A percentile compares a stretch with the other conserved stretches of the same genome.
Evolutionary conservation across 2,113 vertebrate species (phyloP).

Genomic region (Antechinus stuartii): DNA sequence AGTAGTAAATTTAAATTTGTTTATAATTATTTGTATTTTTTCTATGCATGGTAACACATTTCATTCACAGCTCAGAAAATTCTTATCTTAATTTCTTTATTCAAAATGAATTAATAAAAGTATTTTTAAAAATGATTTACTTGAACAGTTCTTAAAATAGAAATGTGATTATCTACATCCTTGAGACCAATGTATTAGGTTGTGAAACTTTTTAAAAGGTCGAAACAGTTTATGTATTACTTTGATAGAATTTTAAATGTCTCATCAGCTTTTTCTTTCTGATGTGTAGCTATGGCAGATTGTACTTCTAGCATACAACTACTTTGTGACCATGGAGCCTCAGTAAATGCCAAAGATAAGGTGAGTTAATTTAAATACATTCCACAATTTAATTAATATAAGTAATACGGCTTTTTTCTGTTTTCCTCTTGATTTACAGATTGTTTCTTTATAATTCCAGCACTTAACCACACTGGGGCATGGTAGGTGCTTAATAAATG

Average conservation of each 20-base stretch:
- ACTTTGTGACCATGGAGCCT: slow-evolving; percentile 94
- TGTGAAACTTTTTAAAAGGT: neutral
- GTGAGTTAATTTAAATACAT: slow-evolving; percentile 84
- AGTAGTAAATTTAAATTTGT: slow-evolving; percentile 47
- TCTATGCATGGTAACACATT: slow-evolving; percentile 22
- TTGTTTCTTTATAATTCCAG: neutral
- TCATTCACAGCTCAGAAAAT: neutral
- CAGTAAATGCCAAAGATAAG: slow-evolving; percentile 92
- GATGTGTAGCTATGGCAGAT: slow-evolving; percentile 92
- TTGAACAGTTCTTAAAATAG: slow-evolving; percentile 30
- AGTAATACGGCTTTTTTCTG: neutral
- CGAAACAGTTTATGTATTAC: neutral
- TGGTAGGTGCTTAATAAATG: neutral
- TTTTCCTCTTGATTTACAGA: neutral
- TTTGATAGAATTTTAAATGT: neutral
- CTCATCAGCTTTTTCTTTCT: slow-evolving; percentile 47
- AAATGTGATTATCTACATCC: slow-evolving; percentile 18
- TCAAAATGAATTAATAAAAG: neutral
- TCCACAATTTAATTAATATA: rapidly evolving
- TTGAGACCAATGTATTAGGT: neutral
- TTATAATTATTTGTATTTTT: slow-evolving; percentile 15
- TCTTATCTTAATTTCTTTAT: slow-evolving; percentile 24
- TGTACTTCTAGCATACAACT: slow-evolving; percentile 95
- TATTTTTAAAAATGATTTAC: slow-evolving; percentile 5
- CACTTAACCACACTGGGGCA: neutral